phyloP scores from a whole-genome alignment of 2,797 vertebrate species.

The Catostomus latipinnis region DNA sequence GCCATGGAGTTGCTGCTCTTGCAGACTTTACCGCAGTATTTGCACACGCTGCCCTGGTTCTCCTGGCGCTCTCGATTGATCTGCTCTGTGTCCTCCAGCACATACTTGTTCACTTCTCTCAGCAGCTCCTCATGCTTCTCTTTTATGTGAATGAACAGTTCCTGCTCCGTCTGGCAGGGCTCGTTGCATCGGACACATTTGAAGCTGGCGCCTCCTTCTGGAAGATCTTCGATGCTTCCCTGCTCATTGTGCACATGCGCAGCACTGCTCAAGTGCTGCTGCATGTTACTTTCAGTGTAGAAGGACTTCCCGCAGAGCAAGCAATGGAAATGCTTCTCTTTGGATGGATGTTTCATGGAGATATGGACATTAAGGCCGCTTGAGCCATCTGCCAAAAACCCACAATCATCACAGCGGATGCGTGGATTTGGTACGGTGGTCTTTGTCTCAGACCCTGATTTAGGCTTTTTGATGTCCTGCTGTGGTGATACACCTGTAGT shows the following conservation, averaged over 20 bases:
- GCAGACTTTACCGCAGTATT: constrained; percentile 96
- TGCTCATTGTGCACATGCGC: constrained; percentile 93
- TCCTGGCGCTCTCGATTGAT: constrained; percentile 97
- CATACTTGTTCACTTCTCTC: constrained; percentile 96
- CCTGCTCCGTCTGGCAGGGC: constrained; percentile 92
- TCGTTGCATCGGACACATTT: constrained; percentile 97
- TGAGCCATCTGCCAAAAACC: constrained; percentile 94
- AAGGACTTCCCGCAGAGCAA: constrained; percentile 97
- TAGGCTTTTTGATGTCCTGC: constrained; percentile 32
- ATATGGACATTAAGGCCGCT: constrained; percentile 98
- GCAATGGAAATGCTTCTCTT: constrained; percentile 97
- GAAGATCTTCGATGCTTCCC: constrained; percentile 92
- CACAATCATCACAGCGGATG: constrained; percentile 95
- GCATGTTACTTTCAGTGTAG: constrained; percentile 96
- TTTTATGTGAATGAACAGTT: constrained; percentile 95
- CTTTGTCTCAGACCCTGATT: constrained; percentile 56
- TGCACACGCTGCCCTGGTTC: constrained; percentile 95
- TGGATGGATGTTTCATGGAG: constrained; percentile 97
- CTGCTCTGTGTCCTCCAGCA: constrained; percentile 96
- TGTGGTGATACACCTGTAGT: constrained; percentile 52
- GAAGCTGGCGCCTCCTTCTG: constrained; percentile 92
- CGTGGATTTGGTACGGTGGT: constrained; percentile 67
- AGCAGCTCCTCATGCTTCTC: constrained; percentile 97
- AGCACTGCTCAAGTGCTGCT: constrained; percentile 94
- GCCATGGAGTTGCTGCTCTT: constrained; percentile 99